These are phyloP conservation scores for Gila orcuttii DNA, from an alignment of 2,113 vertebrate genomes.

Conservation along the genomic window DNA sequence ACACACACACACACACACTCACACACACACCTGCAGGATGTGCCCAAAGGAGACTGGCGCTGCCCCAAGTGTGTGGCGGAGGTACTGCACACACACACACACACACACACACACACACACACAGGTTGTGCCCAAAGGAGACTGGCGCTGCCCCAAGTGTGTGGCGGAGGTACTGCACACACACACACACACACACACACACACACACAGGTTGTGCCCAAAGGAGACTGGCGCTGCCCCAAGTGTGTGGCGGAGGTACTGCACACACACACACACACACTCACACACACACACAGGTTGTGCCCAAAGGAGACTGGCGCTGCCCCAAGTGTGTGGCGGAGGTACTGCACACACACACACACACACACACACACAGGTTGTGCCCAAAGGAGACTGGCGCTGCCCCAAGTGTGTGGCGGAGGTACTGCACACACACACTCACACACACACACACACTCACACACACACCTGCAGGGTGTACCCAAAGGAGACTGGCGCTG, in stretches of 20 bases:
- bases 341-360: conserved; percentile 71
- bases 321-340: conserved; percentile 97
- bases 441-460: too few relatives aligned
- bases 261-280: background rate
- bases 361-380: conserved; percentile 52
- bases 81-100: conserved; percentile 71
- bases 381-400: conserved; percentile 97
- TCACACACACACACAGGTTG: conserved; percentile 55
- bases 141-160: conserved; percentile 97
- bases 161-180: conserved; percentile 87
- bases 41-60: conserved; percentile 97
- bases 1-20: too few relatives aligned
- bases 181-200: too few relatives aligned
- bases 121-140: conserved; percentile 96
- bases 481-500: conserved; percentile 98
- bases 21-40: conserved; percentile 83
- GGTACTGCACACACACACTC: conserved; percentile 71
- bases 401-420: conserved; percentile 97
- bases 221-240: conserved; percentile 96
- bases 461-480: conserved; percentile 89
- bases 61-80: conserved; percentile 97
- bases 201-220: conserved; percentile 84
- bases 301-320: conserved; percentile 97
- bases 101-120: too few relatives aligned
- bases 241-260: conserved; percentile 96